phyloP scores from a whole-genome alignment of 2,888 invertebrate species.

The Drosophila mayaguana region DNA sequence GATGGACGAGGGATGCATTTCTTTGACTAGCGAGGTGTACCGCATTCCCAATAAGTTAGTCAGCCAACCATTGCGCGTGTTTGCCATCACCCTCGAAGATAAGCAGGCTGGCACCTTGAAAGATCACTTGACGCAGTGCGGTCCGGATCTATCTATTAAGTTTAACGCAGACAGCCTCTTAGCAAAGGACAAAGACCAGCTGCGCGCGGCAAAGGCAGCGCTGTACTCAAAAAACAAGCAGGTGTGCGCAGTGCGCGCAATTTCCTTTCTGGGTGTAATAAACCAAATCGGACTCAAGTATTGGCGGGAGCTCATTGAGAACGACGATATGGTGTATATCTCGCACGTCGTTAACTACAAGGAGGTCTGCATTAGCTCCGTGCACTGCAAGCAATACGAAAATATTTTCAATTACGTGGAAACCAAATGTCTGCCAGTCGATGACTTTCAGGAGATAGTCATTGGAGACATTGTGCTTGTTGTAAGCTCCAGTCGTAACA shows the following conservation, averaged over 20 bases:
- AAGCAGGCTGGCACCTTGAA: background rate
- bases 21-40: slow-evolving; percentile 43
- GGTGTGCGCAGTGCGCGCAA: slow-evolving; percentile 31
- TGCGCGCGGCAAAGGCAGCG: slow-evolving; percentile 9
- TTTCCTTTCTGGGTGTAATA: slow-evolving; percentile 40
- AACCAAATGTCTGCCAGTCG: slow-evolving; percentile 38
- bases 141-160: slow-evolving; percentile 30
- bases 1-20: slow-evolving; percentile 60
- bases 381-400: slow-evolving; percentile 33
- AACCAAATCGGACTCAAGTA: slow-evolving; percentile 38
- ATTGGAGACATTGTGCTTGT: slow-evolving; percentile 53
- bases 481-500: slow-evolving; percentile 5
- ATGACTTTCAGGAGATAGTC: background rate
- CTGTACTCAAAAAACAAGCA: slow-evolving; percentile 22
- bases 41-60: slow-evolving; percentile 47
- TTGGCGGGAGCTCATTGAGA: slow-evolving; percentile 51
- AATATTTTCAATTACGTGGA: slow-evolving; percentile 43
- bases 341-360: slow-evolving; percentile 35
- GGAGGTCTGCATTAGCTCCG: slow-evolving; percentile 49
- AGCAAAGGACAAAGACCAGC: background rate
- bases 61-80: slow-evolving; percentile 26
- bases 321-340: slow-evolving; percentile 46
- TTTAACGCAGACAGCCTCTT: slow-evolving; percentile 19
- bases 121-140: background rate
- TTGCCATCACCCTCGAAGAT: slow-evolving; percentile 34